Conservation (phyloP, 2,888 invertebrate species). For the Apodemia duryi region DNA sequence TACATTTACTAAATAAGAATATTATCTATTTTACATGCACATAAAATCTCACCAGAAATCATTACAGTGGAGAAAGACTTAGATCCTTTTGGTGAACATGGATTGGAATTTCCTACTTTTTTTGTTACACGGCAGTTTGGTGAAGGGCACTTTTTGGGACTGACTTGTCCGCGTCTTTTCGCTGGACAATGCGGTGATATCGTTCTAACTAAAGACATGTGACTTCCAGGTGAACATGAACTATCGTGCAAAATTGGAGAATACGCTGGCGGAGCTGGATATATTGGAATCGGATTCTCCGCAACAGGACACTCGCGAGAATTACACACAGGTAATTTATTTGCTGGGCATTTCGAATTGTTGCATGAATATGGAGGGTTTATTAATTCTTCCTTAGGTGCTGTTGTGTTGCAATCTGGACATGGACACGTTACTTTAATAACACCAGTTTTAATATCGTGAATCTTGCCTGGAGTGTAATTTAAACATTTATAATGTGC, state of each 20-base stretch:
- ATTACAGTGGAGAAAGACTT: background rate
- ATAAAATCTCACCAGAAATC: background rate
- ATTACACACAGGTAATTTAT: conserved; percentile 29
- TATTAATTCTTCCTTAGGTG: conserved; percentile 32
- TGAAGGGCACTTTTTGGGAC: background rate
- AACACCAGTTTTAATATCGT: conserved; percentile 47
- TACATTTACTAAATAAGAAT: background rate
- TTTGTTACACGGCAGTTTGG: background rate
- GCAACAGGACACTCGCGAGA: conserved; percentile 32
- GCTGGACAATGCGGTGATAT: background rate
- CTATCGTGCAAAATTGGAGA: background rate
- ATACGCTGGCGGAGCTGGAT: conserved; percentile 19
- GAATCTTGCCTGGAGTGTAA: conserved; percentile 48
- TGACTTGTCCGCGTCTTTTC: background rate
- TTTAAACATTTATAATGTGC: conserved; percentile 49
- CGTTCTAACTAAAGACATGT: background rate
- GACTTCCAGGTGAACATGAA: background rate
- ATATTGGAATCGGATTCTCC: conserved; percentile 24
- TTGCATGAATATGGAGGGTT: conserved; percentile 36
- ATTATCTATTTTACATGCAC: background rate
- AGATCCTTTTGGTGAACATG: conserved; percentile 5
- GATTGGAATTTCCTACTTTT: background rate
- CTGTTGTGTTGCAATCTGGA: conserved; percentile 41
- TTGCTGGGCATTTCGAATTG: conserved; percentile 38
- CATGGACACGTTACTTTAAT: conserved; percentile 52